A percentile compares a stretch with the other conserved stretches of the same genome.
Conservation (phyloP, 2,888 invertebrate species). For the Drosophila percnosoma region DNA sequence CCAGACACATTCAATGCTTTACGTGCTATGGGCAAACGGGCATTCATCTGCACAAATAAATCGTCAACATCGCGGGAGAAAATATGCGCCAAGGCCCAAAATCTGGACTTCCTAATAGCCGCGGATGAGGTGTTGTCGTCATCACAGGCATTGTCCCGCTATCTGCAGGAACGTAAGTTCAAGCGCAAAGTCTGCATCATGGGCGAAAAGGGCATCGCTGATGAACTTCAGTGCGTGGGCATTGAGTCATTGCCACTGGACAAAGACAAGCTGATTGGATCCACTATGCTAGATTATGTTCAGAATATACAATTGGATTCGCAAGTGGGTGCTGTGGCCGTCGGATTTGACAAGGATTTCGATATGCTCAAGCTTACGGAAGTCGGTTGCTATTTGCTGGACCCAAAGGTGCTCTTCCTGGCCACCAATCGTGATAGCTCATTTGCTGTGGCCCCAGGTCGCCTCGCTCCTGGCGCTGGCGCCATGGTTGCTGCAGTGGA, state of each 20-base stretch:
- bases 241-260: slow-evolving; percentile 39
- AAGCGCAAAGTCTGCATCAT: slow-evolving; percentile 51
- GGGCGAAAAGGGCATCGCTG: slow-evolving; percentile 53
- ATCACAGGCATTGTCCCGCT: slow-evolving; percentile 36
- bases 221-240: slow-evolving; percentile 50
- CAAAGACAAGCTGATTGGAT: neutral
- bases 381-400: slow-evolving; percentile 47
- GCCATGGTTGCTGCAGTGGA: slow-evolving; percentile 56
- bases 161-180: slow-evolving; percentile 46
- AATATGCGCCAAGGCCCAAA: slow-evolving; percentile 36
- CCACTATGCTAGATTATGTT: slow-evolving; percentile 18
- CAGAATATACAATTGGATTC: slow-evolving; percentile 36
- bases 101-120: slow-evolving; percentile 43
- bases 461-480: slow-evolving; percentile 45
- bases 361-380: slow-evolving; percentile 41
- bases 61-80: slow-evolving; percentile 31
- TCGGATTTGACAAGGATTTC: slow-evolving; percentile 53
- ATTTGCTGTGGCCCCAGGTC: slow-evolving; percentile 8
- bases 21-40: slow-evolving; percentile 56
- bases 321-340: slow-evolving; percentile 61
- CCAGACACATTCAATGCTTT: slow-evolving; percentile 63
- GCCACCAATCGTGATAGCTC: slow-evolving; percentile 58
- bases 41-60: slow-evolving; percentile 60
- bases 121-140: slow-evolving; percentile 51
- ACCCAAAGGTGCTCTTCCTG: slow-evolving; percentile 45